phyloP scores from a whole-genome alignment of 92 coral and sea anemone genomes.

The Bergia puertoricense region DNA sequence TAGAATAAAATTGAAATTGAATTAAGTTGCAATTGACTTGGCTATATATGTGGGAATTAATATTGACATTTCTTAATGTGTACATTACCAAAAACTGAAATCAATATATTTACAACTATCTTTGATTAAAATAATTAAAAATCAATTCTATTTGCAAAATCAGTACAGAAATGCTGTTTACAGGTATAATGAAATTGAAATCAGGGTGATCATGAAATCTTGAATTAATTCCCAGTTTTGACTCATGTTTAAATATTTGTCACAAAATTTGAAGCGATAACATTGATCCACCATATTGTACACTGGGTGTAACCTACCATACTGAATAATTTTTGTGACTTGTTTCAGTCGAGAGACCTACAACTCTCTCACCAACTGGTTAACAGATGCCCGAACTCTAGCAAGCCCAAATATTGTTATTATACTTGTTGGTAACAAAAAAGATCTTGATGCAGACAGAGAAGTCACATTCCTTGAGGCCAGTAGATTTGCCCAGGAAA shows the following conservation, averaged over 20 bases:
- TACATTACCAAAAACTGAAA: too few relatives aligned
- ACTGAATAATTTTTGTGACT: background rate
- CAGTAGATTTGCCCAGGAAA: slow-evolving; percentile 99
- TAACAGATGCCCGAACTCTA: slow-evolving; percentile 98
- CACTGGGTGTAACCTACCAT: background rate
- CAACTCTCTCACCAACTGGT: slow-evolving; percentile 98
- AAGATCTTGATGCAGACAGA: slow-evolving; percentile 97
- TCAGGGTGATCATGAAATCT: background rate
- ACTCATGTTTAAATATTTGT: background rate
- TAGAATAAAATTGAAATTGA: too few relatives aligned
- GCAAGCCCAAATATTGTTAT: slow-evolving; percentile 99
- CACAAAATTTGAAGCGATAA: too few relatives aligned
- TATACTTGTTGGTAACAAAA: slow-evolving; percentile 96
- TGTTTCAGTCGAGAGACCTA: slow-evolving; percentile 92
- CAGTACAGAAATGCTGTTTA: too few relatives aligned
- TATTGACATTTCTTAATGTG: too few relatives aligned
- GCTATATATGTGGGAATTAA: too few relatives aligned
- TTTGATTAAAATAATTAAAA: too few relatives aligned
- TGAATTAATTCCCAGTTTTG: background rate
- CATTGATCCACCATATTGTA: background rate
- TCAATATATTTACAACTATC: too few relatives aligned
- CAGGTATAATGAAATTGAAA: too few relatives aligned
- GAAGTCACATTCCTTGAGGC: slow-evolving; percentile 98
- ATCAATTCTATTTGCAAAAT: too few relatives aligned
- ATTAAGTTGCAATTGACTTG: too few relatives aligned